Conservation (phyloP, 2,113 vertebrate genomes). For the Calcarius ornatus region DNA sequence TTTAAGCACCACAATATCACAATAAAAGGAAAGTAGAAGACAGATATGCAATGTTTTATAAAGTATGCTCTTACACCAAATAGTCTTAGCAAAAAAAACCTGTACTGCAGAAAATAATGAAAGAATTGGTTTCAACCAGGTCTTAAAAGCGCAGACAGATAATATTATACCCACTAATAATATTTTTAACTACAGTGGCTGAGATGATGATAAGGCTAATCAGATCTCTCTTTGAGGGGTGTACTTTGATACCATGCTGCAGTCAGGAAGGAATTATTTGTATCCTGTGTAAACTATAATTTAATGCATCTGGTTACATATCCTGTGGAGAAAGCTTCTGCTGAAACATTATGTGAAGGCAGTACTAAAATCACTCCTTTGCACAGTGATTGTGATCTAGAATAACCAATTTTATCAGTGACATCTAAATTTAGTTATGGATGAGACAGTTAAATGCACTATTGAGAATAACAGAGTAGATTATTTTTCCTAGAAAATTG, state of each 20-base stretch:
- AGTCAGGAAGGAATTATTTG: constrained; percentile 7
- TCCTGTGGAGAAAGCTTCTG: not conserved
- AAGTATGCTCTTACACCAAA: not conserved
- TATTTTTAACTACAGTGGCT: not conserved
- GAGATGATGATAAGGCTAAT: not conserved
- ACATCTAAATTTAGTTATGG: not conserved
- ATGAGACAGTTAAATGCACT: not conserved
- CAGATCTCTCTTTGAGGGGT: not conserved
- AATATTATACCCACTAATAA: constrained; percentile 16
- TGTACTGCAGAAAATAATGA: not conserved
- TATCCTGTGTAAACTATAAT: not conserved
- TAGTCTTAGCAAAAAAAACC: not conserved
- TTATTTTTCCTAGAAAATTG: not conserved
- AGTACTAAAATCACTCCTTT: not conserved
- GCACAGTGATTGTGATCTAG: not conserved
- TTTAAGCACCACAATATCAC: not conserved
- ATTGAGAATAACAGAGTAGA: not conserved
- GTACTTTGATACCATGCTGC: not conserved
- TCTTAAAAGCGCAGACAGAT: not conserved
- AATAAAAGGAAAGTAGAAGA: not conserved
- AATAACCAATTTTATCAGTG: not conserved
- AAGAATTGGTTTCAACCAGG: not conserved
- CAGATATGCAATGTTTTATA: not conserved
- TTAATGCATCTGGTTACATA: not conserved
- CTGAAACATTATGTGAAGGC: not conserved